These are phyloP conservation scores for Agapornis roseicollis DNA, from an alignment of 2,113 vertebrate genomes.

Conservation along the genomic window DNA sequence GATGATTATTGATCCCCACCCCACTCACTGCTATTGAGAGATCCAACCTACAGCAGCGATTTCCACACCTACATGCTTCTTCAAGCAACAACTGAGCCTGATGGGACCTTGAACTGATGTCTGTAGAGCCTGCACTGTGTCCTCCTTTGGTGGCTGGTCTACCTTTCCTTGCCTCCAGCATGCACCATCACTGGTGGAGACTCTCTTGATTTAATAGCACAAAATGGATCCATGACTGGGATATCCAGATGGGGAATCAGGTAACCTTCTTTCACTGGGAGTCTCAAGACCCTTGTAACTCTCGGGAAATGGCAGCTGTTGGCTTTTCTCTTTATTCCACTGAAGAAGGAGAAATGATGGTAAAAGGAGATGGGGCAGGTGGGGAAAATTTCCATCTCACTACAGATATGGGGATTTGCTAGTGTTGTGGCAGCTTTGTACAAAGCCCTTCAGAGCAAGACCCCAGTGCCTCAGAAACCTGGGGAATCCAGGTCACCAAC, in stretches of 20 bases:
- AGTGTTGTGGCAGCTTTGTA: background rate
- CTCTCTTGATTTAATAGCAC: background rate
- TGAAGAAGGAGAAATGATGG: background rate
- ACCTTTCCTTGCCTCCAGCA: background rate
- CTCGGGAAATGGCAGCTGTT: background rate
- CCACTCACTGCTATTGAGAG: background rate
- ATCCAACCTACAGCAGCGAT: constrained; percentile 8
- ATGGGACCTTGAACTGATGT: background rate
- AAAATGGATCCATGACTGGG: background rate
- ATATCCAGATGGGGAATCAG: background rate
- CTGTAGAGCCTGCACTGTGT: fast-evolving
- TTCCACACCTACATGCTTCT: background rate
- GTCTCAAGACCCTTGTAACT: background rate
- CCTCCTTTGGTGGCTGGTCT: fast-evolving
- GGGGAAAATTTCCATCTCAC: background rate
- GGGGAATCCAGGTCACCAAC: background rate
- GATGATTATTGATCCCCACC: constrained; percentile 28
- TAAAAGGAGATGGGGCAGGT: background rate
- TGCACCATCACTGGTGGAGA: background rate
- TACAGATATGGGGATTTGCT: background rate
- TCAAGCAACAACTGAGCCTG: background rate
- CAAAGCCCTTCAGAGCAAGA: background rate
- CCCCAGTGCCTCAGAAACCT: background rate
- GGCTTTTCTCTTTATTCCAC: background rate
- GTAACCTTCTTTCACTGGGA: background rate